phyloP scores from a whole-genome alignment of 2,113 vertebrate species.

The Lophura nycthemera region DNA sequence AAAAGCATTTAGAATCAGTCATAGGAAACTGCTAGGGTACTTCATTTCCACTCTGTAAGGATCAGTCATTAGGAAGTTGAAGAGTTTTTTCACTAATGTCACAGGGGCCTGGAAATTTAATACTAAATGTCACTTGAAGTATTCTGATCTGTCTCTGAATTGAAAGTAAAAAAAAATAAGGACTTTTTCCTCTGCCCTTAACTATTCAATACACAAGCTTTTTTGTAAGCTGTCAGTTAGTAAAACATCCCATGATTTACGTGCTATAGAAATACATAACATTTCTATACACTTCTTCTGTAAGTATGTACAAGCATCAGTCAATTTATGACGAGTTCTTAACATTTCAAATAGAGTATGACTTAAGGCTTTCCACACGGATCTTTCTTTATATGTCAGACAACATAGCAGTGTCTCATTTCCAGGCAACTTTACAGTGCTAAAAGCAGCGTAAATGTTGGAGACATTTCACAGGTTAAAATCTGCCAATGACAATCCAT shows the following conservation, averaged over 20 bases:
- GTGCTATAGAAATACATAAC: background rate
- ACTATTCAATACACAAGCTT: background rate
- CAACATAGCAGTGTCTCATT: background rate
- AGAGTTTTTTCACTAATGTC: background rate
- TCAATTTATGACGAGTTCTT: slow-evolving; percentile 28
- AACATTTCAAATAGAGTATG: slow-evolving; percentile 16
- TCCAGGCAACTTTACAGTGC: background rate
- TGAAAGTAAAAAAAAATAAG: background rate
- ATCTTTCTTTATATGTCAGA: background rate
- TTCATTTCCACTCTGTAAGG: background rate
- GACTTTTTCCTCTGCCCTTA: background rate
- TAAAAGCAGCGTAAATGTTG: background rate
- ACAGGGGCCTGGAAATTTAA: background rate
- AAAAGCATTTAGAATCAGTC: slow-evolving; percentile 5
- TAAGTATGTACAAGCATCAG: background rate
- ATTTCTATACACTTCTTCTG: background rate
- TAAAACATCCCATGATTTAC: background rate
- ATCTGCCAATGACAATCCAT: background rate
- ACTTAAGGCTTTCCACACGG: slow-evolving; percentile 1
- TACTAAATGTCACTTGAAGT: background rate
- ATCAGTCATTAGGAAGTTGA: background rate
- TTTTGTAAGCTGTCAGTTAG: background rate
- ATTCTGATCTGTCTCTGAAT: background rate
- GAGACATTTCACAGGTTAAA: background rate
- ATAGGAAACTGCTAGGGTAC: background rate